Percentiles rank a stretch among this genome's conserved stretches.
Conservation (phyloP, 2,113 vertebrate species). For the Oryzias melastigma region DNA sequence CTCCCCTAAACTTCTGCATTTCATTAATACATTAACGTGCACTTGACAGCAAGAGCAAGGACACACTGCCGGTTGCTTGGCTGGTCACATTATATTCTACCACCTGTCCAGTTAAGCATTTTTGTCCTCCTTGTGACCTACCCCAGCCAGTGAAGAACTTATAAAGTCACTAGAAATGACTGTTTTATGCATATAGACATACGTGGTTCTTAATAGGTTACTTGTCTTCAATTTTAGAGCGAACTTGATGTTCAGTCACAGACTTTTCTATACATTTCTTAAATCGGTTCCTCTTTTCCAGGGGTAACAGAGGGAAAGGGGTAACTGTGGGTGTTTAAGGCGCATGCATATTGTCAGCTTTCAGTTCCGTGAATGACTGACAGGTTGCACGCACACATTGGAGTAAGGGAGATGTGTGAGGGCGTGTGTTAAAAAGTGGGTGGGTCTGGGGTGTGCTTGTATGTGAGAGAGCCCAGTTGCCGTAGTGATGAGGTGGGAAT, state of each 20-base stretch:
- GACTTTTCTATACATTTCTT: constrained; percentile 24
- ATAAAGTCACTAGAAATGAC: constrained; percentile 66
- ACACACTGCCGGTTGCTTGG: constrained; percentile 61
- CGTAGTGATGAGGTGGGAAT: constrained; percentile 72
- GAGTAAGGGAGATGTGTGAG: constrained; percentile 38
- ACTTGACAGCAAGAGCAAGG: constrained; percentile 79
- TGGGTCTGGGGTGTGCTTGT: constrained; percentile 25
- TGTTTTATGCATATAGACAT: constrained; percentile 11
- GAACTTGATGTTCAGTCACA: neutral
- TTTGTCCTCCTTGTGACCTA: constrained; percentile 24
- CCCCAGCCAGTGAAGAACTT: constrained; percentile 40
- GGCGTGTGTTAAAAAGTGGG: constrained; percentile 27
- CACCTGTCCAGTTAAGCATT: constrained; percentile 24
- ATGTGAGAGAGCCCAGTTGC: constrained; percentile 30
- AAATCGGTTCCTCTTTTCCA: constrained; percentile 35
- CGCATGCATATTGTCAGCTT: constrained; percentile 23
- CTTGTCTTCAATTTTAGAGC: too few relatives aligned
- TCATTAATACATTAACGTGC: constrained; percentile 89
- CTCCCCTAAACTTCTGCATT: constrained; percentile 74
- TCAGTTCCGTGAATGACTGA: constrained; percentile 36
- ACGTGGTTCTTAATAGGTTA: too few relatives aligned
- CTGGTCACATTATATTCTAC: constrained; percentile 74
- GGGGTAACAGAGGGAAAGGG: constrained; percentile 13
- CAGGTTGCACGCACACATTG: constrained; percentile 4
- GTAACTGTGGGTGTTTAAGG: constrained; percentile 32